phyloP scores from a whole-genome alignment of 2,113 vertebrate species.

The Phrynosoma blainvillii region DNA sequence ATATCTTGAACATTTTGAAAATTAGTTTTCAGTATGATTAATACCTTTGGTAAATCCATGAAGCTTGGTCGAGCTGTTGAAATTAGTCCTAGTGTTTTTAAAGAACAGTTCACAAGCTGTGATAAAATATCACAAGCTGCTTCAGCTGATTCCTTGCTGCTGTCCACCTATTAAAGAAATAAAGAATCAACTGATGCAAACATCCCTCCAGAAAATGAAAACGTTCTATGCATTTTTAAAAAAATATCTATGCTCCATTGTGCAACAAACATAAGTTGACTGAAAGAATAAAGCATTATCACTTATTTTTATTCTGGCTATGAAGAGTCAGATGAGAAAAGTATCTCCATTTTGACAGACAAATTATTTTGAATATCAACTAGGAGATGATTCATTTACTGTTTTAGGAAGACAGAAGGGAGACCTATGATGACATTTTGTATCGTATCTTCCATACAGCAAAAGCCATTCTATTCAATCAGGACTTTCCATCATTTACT shows the following conservation, averaged over 20 bases:
- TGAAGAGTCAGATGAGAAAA: background rate
- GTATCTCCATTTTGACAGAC: no score
- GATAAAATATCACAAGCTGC: conserved; percentile 95
- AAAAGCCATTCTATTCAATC: no score
- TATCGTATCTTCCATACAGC: no score
- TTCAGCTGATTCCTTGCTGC: conserved; percentile 95
- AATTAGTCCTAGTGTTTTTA: conserved; percentile 95
- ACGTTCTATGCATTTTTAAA: background rate
- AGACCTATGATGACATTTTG: no score
- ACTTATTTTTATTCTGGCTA: background rate
- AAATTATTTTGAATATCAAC: background rate
- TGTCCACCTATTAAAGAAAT: conserved; percentile 88
- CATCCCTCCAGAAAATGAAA: background rate
- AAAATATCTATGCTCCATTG: background rate
- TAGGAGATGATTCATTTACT: background rate
- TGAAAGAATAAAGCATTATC: background rate
- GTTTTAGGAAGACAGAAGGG: background rate
- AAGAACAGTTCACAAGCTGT: conserved; percentile 93
- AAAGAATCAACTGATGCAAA: conserved; percentile 35
- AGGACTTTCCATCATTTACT: no score
- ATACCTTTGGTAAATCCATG: conserved; percentile 85
- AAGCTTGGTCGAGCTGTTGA: conserved; percentile 94
- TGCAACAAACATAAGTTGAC: background rate
- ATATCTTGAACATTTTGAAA: background rate
- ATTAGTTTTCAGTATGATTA: conserved; percentile 1